phyloP scores from a whole-genome alignment of 2,113 vertebrate species.

The Amazona guildingii region DNA sequence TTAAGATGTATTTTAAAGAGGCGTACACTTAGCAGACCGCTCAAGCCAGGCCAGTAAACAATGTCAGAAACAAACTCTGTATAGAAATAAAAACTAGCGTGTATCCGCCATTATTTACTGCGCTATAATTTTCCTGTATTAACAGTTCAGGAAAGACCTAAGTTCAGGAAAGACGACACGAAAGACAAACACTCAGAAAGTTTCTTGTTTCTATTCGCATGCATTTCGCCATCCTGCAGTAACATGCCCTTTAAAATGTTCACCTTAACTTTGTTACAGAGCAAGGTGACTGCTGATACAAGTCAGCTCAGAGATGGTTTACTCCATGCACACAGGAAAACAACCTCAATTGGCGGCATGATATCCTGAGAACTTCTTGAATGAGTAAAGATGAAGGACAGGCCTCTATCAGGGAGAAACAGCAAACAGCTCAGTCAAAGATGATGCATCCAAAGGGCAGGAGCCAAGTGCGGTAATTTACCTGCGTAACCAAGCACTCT shows the following conservation, averaged over 20 bases:
- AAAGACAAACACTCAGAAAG: background rate
- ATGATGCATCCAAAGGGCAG: background rate
- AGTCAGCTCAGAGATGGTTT: background rate
- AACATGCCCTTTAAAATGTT: background rate
- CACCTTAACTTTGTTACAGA: background rate
- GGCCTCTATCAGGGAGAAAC: background rate
- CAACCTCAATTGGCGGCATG: background rate
- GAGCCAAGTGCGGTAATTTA: background rate
- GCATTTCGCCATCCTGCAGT: background rate
- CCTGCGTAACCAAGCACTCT: background rate
- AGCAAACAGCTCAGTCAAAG: background rate
- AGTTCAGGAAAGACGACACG: rapidly evolving
- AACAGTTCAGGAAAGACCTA: background rate
- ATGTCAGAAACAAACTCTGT: background rate
- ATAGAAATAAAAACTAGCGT: background rate
- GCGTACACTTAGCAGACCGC: background rate
- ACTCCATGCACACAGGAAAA: rapidly evolving
- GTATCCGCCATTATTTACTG: background rate
- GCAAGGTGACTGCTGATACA: background rate
- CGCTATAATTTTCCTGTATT: background rate
- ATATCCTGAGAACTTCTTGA: background rate
- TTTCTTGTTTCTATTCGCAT: background rate
- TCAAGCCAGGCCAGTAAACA: background rate
- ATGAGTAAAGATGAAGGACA: rapidly evolving
- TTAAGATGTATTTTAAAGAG: background rate